Conservation (phyloP, 2,888 invertebrate species). For the Octodonta nipae region DNA sequence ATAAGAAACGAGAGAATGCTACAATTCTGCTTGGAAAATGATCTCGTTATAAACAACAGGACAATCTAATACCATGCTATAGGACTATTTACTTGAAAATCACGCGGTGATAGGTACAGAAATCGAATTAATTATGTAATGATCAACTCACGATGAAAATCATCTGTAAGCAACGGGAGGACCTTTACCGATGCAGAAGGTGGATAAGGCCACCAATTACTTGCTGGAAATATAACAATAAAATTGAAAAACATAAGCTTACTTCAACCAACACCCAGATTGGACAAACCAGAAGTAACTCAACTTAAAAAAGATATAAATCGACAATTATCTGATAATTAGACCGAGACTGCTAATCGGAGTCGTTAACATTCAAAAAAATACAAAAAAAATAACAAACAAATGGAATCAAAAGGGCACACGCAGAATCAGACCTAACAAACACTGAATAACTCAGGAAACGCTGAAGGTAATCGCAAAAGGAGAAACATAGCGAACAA, state of each 20-base stretch:
- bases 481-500: too few relatives aligned
- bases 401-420: too few relatives aligned
- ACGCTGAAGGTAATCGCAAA: too few relatives aligned
- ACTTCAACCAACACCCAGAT: too few relatives aligned
- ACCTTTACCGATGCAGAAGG: background rate
- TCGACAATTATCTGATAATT: too few relatives aligned
- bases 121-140: slow-evolving; percentile 1
- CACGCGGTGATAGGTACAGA: slow-evolving; percentile 1
- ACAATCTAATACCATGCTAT: background rate
- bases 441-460: too few relatives aligned
- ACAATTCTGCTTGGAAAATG: background rate
- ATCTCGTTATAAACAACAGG: background rate
- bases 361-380: too few relatives aligned
- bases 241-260: background rate
- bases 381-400: too few relatives aligned
- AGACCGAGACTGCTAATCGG: too few relatives aligned
- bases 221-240: background rate
- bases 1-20: background rate
- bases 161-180: background rate
- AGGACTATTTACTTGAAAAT: background rate
- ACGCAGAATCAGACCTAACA: too few relatives aligned
- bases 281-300: too few relatives aligned
- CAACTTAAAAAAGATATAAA: too few relatives aligned
- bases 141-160: slow-evolving; percentile 2
- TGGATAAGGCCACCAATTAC: background rate